Evolutionary conservation across 2,888 invertebrate genomes (phyloP), one percentile per base, ranked within the genome.

Genomic region (Agapetus fuscipes): DNA sequence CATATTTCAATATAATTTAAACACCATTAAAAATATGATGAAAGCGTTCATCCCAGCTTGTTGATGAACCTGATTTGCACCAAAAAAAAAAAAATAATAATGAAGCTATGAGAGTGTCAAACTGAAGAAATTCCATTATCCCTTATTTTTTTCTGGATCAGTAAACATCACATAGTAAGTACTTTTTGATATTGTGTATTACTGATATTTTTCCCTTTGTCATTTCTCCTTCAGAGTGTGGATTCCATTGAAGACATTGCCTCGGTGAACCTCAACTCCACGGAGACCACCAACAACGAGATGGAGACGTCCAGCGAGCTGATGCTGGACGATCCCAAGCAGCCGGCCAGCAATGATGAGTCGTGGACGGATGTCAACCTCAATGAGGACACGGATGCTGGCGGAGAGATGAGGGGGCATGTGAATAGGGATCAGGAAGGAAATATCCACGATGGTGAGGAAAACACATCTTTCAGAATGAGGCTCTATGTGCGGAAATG

Each of bases 361-460:
- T 88, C 86, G 33, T 91, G 91, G 91, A 90, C 90, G 1, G 90
- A 91, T 56, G 90, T 91, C 27, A 91, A 90, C 59, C 66, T 91
- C 34, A 90, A 91, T 55, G 90, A 91, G 57, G 90, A 89, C 43
- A 76, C 76, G 1, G 74, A 74, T 44, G 55, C 63, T 14, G 54
- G 60, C 30, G 57, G 59, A 24, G 74, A 72, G 49, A 60, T 66
- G 16, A 59, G 72, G 45, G 75, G 75, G 49, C 62, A 62, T 26
- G 61, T 73, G 39, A 63, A 71, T 5, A 61, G 79, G 30, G 83
- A 83, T 53, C 76, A 75, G 51, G 83, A 83, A 50, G 83, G 82
- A 12, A 82, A 82, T 49, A 66, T 72, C 10, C 59, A 70, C 37
- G 54, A 56, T 41, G 49, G 51, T 49, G 26, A 35, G 17, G 3